Evolutionary conservation across 2,888 invertebrate genomes (phyloP), one percentile per base, ranked within the genome.

Genomic region (Lypha dubia): DNA sequence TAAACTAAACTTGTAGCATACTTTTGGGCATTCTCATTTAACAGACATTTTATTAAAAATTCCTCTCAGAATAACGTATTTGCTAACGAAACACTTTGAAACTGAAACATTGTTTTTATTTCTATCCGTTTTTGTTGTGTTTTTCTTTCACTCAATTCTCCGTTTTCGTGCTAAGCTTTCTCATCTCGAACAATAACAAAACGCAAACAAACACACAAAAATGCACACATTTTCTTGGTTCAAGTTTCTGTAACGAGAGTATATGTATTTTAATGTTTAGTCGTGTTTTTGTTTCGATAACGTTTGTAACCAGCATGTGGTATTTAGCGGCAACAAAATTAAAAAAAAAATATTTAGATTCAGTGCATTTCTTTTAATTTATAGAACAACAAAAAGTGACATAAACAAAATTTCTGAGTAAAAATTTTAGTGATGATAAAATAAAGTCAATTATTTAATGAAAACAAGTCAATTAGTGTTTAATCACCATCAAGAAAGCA

Each of bases 231-330:
- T 77, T 73, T 22, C 35, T 62, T 76, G 22, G 17, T 46, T n/a
- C 24, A 77, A 68, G 28, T 83, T 79, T 74, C 68, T 83, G 68
- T 79, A 68, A 56, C 73, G 46, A 74, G 46, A 62, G 73, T 65
- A 49, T 81, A n/a, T n/a, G n/a, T n/a, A n/a, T 73, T 81, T 73
- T 68, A 68, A 73, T 68, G 73, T 84, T 83, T 79, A 81, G 81
- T 84, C 84, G 84, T 81, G 77, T 81, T 84, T 84, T 84, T 84
- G 81, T 84, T 84, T 73, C 73, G 84, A 58, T 41, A 74, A 81
- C 80, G 84, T 77, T 63, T 81, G 73, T 77, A 56, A 53, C 20
- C 38, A 35, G 7, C 46, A 32, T 56, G 44, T 62, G 60, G 41
- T 5, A 11, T 49, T 3, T 15, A 41, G 67, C 68, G 76, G 83